Base-by-base conservation (phyloP, 2,113 vertebrate species). In the Sinosuthora webbiana region DNA sequence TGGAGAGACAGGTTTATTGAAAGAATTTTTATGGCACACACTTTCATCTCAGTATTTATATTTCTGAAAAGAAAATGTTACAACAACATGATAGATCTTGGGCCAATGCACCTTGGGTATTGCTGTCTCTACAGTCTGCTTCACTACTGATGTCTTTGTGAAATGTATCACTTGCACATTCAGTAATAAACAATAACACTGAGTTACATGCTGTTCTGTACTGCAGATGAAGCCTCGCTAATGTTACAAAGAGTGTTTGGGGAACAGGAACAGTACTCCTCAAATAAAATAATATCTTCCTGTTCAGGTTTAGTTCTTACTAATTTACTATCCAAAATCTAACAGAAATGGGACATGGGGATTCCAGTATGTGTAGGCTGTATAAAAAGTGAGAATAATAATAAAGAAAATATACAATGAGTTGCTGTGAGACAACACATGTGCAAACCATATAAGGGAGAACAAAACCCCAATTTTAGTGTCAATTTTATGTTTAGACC, bases 381-480 rank as follows among this genome's bases (percentile, higher is more conserved):
- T 64, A 41, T 49, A 75, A 59, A 78, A 77, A 28, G 19, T 62
- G 73, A 57, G 45, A 86, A 77, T 62, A 81, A 44, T 22, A 64
- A 81, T 31, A 60, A 91, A 55, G n/a, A 23, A 37, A 67, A 44
- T 45, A 25, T 7, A 13, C 27, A 77, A 83, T 50, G 4, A 13
- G 49, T 73, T 71, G 8, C 52, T n/a, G 37, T 87, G 41, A 52
- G 44, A 39, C 8, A 49, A 60, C 8, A 30, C 19, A 21, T 52
- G 37, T 55, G 33, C 13, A 68, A 83, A 80, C 10, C 1, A 6
- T 24, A 10, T 53, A 77, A 59, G 6, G 18, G 41, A 65, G 20
- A 7, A 52, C 57, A 23, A 17, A 0, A 0, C 1, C 7, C 24
- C 10, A 7, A 0, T 28, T 50, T 41, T 67, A 50, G 15, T 25